Evolutionary conservation across 2,113 vertebrate species (phyloP), one percentile per base, ranked within the genome.

Genomic region (Elachura formosa): DNA sequence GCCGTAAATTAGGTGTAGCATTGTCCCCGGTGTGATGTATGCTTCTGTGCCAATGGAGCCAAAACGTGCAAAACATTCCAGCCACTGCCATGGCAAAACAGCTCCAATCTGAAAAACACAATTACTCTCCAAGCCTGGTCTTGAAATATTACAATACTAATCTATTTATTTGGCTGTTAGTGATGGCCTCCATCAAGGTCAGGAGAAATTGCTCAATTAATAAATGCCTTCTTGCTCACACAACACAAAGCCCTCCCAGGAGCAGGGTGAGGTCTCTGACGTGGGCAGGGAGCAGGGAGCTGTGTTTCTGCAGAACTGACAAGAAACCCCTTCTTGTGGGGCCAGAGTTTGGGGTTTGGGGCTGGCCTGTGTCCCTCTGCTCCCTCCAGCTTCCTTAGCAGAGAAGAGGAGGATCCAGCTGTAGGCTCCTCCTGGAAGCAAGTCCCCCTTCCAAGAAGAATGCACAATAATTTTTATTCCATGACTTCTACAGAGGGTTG

Each of bases 1-100:
- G 96, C 90, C 78, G 91, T 93, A 96, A 98, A 97, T 97, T 95
- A 96, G 95, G 92, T 97, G 86, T 49, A 95, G 93, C 95, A 81
- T 72, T 98, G 97, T 97, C 96, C 94, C 93, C 10, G 22, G 82
- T 76, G 89, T 95, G 96, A 95, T 90, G 55, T 67, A 91, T 41
- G 61, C 76, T 74, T 48, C 79, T 56, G 88, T 91, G 96, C 87
- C 96, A 97, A 95, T 67, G 68, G 61, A 71, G 85, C 72, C 56
- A 83, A 92, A 97, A 95, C 8, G 66, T 95, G 87, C 56, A 74
- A 67, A 94, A 90, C 74, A 58, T 9, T 9, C 73, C 81, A 89
- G 90, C 31, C 26, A 15, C 52, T 85, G 94, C 93, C 90, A 24
- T 5, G 55, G 93, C 84, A 91, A 31, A 86, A 2, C 80, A 94